Evolutionary conservation across 92 coral and sea anemone genomes (phyloP).

Genomic region (Montipora capitata): DNA sequence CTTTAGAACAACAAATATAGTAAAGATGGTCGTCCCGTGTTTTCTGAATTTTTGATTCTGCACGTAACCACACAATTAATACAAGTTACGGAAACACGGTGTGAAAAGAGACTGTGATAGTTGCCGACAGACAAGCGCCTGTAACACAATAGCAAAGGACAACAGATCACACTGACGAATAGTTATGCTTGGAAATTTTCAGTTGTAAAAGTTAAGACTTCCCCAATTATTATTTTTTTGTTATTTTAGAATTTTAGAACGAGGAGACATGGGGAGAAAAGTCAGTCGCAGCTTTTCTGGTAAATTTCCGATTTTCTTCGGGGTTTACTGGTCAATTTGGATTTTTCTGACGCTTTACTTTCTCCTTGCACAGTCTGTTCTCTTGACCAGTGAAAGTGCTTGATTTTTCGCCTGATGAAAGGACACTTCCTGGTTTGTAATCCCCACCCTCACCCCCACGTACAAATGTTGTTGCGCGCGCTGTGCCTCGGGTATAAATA

Average conservation of each 20-base stretch:
- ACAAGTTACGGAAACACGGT: background rate
- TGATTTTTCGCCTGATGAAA: too few species aligned
- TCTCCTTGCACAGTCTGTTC: conserved; percentile 3
- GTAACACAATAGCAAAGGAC: too few species aligned
- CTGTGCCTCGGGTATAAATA: too few species aligned
- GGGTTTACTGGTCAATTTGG: too few species aligned
- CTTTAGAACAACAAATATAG: background rate
- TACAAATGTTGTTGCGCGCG: too few species aligned
- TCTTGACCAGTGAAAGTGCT: conserved; percentile 3
- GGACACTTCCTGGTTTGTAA: too few species aligned
- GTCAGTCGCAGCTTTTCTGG: too few species aligned
- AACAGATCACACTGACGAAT: background rate
- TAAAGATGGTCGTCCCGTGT: background rate
- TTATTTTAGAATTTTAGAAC: background rate
- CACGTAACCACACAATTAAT: background rate
- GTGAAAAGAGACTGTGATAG: background rate
- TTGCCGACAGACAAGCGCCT: background rate
- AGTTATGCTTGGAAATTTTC: background rate
- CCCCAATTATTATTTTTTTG: background rate
- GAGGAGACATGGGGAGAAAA: background rate
- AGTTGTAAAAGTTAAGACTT: background rate
- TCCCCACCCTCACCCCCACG: too few species aligned
- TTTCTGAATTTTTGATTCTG: background rate
- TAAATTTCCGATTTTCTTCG: too few species aligned
- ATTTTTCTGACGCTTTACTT: conserved; percentile 7